Evolutionary conservation across 2,797 vertebrate genomes (phyloP), one percentile per base, ranked within the genome.

Genomic region (Malacoraja senta): DNA sequence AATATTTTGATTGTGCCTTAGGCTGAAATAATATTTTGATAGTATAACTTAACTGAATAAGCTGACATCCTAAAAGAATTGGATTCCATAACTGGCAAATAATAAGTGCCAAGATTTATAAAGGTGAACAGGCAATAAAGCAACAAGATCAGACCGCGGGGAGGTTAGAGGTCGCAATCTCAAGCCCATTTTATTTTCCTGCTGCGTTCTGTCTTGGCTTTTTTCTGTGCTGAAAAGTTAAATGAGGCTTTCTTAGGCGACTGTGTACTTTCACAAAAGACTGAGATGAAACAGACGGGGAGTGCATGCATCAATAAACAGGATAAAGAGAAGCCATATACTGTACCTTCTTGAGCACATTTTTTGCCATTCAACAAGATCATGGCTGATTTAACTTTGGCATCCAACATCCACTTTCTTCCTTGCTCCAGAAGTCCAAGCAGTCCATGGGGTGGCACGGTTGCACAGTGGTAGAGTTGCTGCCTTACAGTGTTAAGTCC

Each of bases 21-120:
- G 90, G 90, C 68, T 92, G 90, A 92, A 92, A 92, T 92, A 92
- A 92, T 92, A 92, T 92, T 92, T 92, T 92, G 71, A 92, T 92
- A 76, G 90, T 76, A 76, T 92, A 92, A 92, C 71, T 58, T 92
- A 92, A 92, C 90, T 92, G 90, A 76, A 92, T 76, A 92, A 92
- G 71, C 71, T 92, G 90, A 92, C 90, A 92, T 92, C 90, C 90
- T 92, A 92, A 92, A 92, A 92, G 90, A 92, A 92, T 92, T 92
- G 71, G 71, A 92, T 92, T 92, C 90, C 90, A 92, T 92, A 92
- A 92, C 71, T 92, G 44, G 71, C 68, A 38, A 74, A 44, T 91
- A 91, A 76, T 92, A 76, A 76, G 71, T 76, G 71, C 38, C 90
- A 92, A 12, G 38, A 29, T 76, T 76, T 76, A 92, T 74, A 71